These are phyloP conservation scores for Psammodynastes pulverulentus DNA, from an alignment of 2,113 vertebrate species.

Conservation along the genomic window DNA sequence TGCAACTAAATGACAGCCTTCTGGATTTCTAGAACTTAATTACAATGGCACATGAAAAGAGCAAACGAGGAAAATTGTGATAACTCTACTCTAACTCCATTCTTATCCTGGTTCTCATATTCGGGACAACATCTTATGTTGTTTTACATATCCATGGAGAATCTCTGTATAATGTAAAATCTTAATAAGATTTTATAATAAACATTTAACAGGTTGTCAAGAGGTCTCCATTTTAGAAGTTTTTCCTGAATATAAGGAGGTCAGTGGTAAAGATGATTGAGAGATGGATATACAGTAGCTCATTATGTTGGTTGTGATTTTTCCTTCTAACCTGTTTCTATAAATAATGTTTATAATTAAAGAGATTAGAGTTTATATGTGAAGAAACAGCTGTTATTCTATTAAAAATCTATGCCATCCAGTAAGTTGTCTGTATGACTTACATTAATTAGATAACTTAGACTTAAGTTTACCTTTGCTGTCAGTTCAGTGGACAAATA, in stretches of 20 bases:
- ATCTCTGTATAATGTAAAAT: neutral
- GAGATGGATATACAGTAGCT: neutral
- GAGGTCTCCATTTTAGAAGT: neutral
- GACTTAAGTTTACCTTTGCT: neutral
- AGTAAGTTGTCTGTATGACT: neutral
- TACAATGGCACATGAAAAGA: neutral
- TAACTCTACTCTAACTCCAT: neutral
- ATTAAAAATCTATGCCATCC: neutral
- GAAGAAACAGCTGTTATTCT: neutral
- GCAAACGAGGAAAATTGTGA: neutral
- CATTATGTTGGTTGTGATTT: neutral
- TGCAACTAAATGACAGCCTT: neutral
- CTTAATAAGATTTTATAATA: neutral
- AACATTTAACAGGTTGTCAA: neutral
- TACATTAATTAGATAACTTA: neutral
- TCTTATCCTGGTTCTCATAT: neutral
- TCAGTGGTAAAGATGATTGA: neutral
- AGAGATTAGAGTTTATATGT: neutral
- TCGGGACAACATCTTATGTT: neutral
- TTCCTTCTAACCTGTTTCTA: neutral
- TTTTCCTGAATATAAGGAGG: neutral
- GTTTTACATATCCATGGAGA: neutral
- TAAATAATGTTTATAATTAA: neutral
- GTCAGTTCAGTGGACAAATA: neutral
- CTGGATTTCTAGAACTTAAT: neutral